Evolutionary conservation across 2,888 invertebrate species (phyloP).

Genomic region (Trissolcus brochymenae): DNA sequence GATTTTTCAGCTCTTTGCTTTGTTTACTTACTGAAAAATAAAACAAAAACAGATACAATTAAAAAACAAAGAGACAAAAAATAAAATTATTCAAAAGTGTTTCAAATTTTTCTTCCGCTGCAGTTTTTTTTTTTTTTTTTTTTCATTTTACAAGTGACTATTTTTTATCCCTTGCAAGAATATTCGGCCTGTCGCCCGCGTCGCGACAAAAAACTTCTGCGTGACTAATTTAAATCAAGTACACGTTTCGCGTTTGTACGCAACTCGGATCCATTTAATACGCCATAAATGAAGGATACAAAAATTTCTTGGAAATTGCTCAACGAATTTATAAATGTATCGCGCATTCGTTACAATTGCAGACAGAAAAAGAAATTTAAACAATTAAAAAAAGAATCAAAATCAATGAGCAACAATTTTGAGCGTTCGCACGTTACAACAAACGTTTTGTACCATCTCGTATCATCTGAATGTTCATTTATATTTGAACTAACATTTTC

Average conservation of each 20-base stretch:
- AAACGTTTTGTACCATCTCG: background rate
- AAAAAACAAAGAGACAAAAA: too few relatives aligned
- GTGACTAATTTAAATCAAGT: constrained; percentile 29
- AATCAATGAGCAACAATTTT: too few relatives aligned
- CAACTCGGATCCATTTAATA: constrained; percentile 1
- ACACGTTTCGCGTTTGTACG: constrained; percentile 14
- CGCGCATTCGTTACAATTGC: too few relatives aligned
- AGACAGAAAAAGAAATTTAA: too few relatives aligned
- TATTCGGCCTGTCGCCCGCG: constrained; percentile 2
- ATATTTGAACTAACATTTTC: background rate
- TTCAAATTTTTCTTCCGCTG: too few relatives aligned
- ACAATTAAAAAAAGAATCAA: background rate
- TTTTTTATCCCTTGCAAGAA: background rate
- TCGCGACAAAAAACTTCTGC: constrained; percentile 6
- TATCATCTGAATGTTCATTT: background rate
- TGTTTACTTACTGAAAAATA: background rate
- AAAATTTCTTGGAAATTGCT: too few relatives aligned
- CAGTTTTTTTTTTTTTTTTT: too few relatives aligned
- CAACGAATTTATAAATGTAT: too few relatives aligned
- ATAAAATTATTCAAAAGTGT: too few relatives aligned
- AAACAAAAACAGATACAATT: background rate
- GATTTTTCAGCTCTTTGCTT: background rate
- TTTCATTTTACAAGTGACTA: too few relatives aligned
- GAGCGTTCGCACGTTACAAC: background rate
- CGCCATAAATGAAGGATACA: too few relatives aligned